Evolutionary conservation across 2,888 invertebrate species (phyloP), one percentile per base, ranked within the genome.

Genomic region (Apotomis turbidana): DNA sequence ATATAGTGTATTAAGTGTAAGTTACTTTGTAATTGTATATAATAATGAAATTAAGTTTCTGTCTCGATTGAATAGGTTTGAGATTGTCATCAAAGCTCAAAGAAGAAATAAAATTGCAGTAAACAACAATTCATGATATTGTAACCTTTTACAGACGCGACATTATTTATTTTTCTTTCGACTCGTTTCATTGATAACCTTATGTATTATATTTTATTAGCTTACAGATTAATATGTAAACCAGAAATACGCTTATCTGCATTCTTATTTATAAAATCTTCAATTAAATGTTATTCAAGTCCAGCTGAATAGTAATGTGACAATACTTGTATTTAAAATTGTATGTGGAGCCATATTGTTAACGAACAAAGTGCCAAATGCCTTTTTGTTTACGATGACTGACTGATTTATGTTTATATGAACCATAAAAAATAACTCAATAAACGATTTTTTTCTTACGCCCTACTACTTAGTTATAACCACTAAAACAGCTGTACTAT

Each of bases 291-390:
- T 27, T 12, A 49, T n/a, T 55, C 10, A 58, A 51, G 36, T 51
- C 36, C 69, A 74, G 66, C 73, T 73, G 68, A 72, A 62, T 68
- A 36, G 15, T 49, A 55, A 60, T 27, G 44, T 55, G 64, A 70
- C 41, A 76, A 76, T 79, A 75, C 77, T 78, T 78, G 76, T 77
- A 71, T 75, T 76, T 76, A 60, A 76, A 77, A 75, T 79, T 81
- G 72, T 81, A 81, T 75, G 74, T 75, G 74, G 75, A 83, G 93
- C 93, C 93, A 93, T 93, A 92, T 87, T 89, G 87, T 85, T 90
- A 89, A 89, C 89, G 87, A 91, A 89, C 86, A 87, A 88, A 88
- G 93, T 93, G 93, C 93, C 93, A 93, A 93, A 93, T 90, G 92
- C 87, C 84, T 90, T 88, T 88, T 88, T 87, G 88, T 89, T 89